Evolutionary conservation across 2,113 vertebrate genomes (phyloP), one percentile per base, ranked within the genome.

Genomic region (Gambusia holbrooki): DNA sequence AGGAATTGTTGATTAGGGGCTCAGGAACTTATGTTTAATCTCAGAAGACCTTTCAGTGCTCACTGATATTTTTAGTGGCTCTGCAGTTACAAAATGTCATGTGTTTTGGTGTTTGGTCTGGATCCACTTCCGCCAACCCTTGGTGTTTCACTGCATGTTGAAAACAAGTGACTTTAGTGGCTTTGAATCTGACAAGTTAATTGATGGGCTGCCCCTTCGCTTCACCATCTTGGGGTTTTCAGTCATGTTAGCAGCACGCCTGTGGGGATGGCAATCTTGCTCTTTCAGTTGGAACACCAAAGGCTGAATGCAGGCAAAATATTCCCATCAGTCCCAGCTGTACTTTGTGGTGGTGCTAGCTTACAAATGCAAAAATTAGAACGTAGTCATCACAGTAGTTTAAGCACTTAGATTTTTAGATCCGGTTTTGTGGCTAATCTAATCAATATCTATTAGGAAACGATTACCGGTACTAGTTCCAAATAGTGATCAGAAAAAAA

Each of bases 171-270:
- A 29, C 32, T 54, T 74, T 54, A 66, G 73, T 40, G 64, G 73
- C 64, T 74, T 35, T 35, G 32, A 66, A 37, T 58, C 48, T 37
- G 45, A 74, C 63, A 37, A 28, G 28, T 33, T 62, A 63, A 62
- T 69, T 48, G 37, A 62, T 33, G 74, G 66, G 60, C 32, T n/a
- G 29, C 67, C 51, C 73, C 65, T 67, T 30, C 33, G n/a, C 69
- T 68, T 76, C 74, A 69, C 62, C 66, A 35, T 48, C 54, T 58
- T 48, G 74, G 29, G 74, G 66, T 63, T 76, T 76, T 62, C 4
- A 62, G 58, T 9, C 58, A 48, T 74, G 73, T 60, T 66, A 58
- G 64, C 45, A 74, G 63, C 73, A 60, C 54, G 63, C 66, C 66
- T 66, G 63, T 58, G 48, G 73, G 37, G 73, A 74, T 37, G 42